Percentiles rank a stretch among this genome's conserved stretches.
phyloP scores from a whole-genome alignment of 2,797 vertebrate species.

The Rachycentron canadum region DNA sequence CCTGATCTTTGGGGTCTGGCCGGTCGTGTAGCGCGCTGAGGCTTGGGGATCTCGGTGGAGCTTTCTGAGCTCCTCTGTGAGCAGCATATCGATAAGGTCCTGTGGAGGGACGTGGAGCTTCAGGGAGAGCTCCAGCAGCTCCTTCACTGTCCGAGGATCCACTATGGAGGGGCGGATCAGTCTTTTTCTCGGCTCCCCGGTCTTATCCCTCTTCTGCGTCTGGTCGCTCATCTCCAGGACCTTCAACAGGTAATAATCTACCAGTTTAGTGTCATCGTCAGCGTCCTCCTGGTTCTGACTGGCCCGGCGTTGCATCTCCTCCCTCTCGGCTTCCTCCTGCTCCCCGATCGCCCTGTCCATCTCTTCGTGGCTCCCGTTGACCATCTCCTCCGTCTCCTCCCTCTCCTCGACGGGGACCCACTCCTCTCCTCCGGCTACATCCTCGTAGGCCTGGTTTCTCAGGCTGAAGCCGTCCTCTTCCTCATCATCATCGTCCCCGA shows the following conservation, averaged over 20 bases:
- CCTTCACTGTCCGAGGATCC: constrained; percentile 91
- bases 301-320: constrained; percentile 87
- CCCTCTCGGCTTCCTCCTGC: constrained; percentile 78
- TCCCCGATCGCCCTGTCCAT: constrained; percentile 87
- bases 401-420: constrained; percentile 97
- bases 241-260: constrained; percentile 92
- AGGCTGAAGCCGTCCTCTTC: constrained; percentile 89
- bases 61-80: constrained; percentile 91
- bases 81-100: constrained; percentile 96
- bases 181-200: constrained; percentile 87
- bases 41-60: constrained; percentile 86
- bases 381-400: constrained; percentile 93
- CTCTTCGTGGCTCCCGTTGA: constrained; percentile 93
- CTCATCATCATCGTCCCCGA: constrained; percentile 88
- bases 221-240: constrained; percentile 89
- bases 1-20: constrained; percentile 86
- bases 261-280: constrained; percentile 91
- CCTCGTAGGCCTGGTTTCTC: constrained; percentile 93
- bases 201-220: constrained; percentile 81
- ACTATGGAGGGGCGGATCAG: constrained; percentile 86
- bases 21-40: constrained; percentile 83
- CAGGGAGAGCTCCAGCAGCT: constrained; percentile 94
- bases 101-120: constrained; percentile 97
- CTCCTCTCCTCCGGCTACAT: constrained; percentile 94
- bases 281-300: constrained; percentile 84